Evolutionary conservation across 2,888 invertebrate species (phyloP).

Genomic region (Erebia aethiops): DNA sequence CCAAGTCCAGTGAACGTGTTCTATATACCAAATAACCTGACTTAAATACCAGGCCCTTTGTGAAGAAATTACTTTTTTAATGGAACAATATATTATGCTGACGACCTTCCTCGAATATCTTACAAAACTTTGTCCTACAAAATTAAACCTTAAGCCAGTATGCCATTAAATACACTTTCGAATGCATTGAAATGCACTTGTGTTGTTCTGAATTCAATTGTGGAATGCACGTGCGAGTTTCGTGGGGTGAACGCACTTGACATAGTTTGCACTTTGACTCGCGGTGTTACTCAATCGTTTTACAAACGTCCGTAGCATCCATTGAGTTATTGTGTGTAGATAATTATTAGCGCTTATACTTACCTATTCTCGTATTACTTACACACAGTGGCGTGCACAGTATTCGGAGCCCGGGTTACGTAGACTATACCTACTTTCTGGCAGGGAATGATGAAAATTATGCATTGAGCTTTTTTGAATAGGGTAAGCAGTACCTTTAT

Average conservation of each 20-base stretch:
- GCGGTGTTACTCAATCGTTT: constrained; percentile 53
- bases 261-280: constrained; percentile 68
- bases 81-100: constrained; percentile 2
- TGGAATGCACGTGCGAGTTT: constrained; percentile 65
- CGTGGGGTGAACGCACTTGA: constrained; percentile 69
- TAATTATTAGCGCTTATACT: too few species aligned
- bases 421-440: too few species aligned
- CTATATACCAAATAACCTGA: too few species aligned
- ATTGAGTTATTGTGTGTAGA: background rate
- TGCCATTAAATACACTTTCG: constrained; percentile 22
- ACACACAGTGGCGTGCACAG: too few species aligned
- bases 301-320: constrained; percentile 36
- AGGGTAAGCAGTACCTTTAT: too few species aligned
- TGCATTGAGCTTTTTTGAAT: too few species aligned
- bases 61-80: constrained; percentile 1
- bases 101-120: background rate
- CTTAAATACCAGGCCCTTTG: background rate
- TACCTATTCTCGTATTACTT: too few species aligned
- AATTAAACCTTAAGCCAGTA: constrained; percentile 11
- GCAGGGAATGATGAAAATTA: too few species aligned
- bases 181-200: constrained; percentile 35
- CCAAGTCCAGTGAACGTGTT: too few species aligned
- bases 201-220: constrained; percentile 36
- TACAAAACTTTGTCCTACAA: background rate
- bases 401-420: too few species aligned